These are phyloP conservation scores for Lagopus muta DNA, from an alignment of 2,113 vertebrate species.

Conservation along the genomic window DNA sequence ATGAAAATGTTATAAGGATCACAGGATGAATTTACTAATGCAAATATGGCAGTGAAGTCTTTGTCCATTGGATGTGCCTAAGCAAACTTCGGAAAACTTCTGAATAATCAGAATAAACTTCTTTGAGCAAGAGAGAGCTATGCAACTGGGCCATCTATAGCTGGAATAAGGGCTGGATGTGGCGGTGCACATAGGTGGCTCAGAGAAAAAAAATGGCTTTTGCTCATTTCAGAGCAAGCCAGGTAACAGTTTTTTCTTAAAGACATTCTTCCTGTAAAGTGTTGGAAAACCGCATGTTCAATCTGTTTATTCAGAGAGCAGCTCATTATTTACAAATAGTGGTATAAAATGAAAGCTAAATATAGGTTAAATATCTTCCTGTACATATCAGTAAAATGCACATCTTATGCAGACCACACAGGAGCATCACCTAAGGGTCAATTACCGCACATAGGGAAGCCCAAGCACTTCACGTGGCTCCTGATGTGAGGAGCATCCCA, in stretches of 20 bases:
- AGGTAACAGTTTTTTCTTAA: not conserved
- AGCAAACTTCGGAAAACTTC: not conserved
- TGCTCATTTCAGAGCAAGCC: not conserved
- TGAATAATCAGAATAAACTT: not conserved
- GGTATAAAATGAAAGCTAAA: constrained; percentile 3
- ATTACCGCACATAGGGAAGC: not conserved
- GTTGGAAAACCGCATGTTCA: not conserved
- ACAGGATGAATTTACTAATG: not conserved
- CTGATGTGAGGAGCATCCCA: not conserved
- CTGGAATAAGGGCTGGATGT: not conserved
- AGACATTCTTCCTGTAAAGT: not conserved
- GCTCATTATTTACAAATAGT: not conserved
- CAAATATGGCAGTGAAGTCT: not conserved
- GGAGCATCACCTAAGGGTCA: not conserved
- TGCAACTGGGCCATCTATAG: not conserved
- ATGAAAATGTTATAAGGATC: not conserved
- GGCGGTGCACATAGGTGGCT: not conserved
- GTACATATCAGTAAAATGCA: not conserved
- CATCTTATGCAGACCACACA: not conserved
- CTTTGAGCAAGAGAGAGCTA: not conserved
- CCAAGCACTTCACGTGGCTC: not conserved
- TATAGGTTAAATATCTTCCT: not conserved
- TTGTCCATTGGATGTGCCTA: not conserved
- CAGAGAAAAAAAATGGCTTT: not conserved
- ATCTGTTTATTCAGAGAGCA: constrained; percentile 3